Base-by-base conservation (phyloP, 2,113 vertebrate genomes). In the Centrocercus urophasianus region DNA sequence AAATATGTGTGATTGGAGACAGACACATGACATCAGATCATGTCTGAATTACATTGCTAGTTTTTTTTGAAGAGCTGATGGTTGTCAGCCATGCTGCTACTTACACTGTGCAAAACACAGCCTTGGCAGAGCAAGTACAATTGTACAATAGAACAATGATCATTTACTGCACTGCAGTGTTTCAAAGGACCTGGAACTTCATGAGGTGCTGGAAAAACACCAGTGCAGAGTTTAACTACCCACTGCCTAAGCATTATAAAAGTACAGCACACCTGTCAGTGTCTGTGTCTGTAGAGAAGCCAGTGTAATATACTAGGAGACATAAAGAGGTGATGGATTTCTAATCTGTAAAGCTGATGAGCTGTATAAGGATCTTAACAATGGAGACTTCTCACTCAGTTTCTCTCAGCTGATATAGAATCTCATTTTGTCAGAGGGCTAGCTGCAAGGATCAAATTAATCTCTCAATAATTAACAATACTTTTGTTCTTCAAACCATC, bases 371-470 rank as follows among this genome's bases (percentile, higher is more conserved):
- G 1, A 83, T 88, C 94, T 90, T 94, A 95, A 94, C 95, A 93
- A 75, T 45, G 43, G n/a, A 82, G 74, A 48, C 30, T 61, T 86
- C 48, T 90, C 38, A 83, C 52, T 57, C 76, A 75, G 60, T 65
- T 21, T 89, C 59, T 89, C 85, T 86, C 61, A 86, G 71, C 61
- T 93, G 90, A 89, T 64, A 89, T 45, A 91, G 85, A 97, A 96
- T 83, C 80, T 96, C 85, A 81, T 90, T 96, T 64, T 96, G 61
- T 83, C 87, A 89, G 91, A 94, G 63, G 69, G 88, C 84, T 95
- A 96, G 90, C 83, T 88, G 71, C 38, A 93, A 90, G 91, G 85
- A 93, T 75, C 84, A 92, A 93, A 92, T 94, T 88, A 97, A 96
- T 95, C 78, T 93, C 74, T 61, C 38, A 45, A 78, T 88, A 97